These are phyloP conservation scores for Brachylomia viminalis DNA, from an alignment of 2,888 invertebrate species.

Conservation along the genomic window DNA sequence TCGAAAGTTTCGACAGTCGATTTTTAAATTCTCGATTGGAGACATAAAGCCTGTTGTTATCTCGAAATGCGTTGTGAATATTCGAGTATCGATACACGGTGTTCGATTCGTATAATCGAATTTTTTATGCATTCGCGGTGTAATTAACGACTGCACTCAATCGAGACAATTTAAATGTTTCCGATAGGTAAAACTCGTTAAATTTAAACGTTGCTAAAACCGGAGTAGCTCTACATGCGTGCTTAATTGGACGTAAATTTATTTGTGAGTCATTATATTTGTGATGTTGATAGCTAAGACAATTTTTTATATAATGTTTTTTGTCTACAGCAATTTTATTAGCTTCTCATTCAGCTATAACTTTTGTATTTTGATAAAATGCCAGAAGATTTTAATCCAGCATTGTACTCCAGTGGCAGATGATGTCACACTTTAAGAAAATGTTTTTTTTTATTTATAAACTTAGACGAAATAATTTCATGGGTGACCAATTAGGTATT, in stretches of 20 bases:
- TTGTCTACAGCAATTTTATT: slow-evolving; percentile 30
- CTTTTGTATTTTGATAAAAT: slow-evolving; percentile 56
- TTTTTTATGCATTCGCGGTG: slow-evolving; percentile 68
- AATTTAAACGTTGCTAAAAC: slow-evolving; percentile 70
- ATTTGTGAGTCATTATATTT: slow-evolving; percentile 59
- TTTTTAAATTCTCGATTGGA: slow-evolving; percentile 63
- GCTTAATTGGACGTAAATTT: slow-evolving; percentile 69
- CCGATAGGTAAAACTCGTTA: slow-evolving; percentile 78
- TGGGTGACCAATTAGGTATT: background rate
- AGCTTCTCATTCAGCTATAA: background rate
- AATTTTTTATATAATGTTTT: slow-evolving; percentile 37
- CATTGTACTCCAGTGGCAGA: slow-evolving; percentile 15
- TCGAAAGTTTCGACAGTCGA: slow-evolving; percentile 62
- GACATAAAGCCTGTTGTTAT: slow-evolving; percentile 68
- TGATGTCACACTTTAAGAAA: slow-evolving; percentile 1
- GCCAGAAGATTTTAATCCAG: slow-evolving; percentile 50
- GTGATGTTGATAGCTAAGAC: slow-evolving; percentile 43
- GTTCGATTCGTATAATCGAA: slow-evolving; percentile 70
- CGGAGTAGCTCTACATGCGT: slow-evolving; percentile 64
- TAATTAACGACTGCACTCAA: slow-evolving; percentile 79
- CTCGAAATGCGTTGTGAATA: slow-evolving; percentile 70
- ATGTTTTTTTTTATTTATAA: background rate
- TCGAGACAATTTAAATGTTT: slow-evolving; percentile 79
- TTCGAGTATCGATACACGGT: slow-evolving; percentile 68
- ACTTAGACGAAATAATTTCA: background rate